phyloP scores from a whole-genome alignment of 2,113 vertebrate genomes.

The Rhea americana region DNA sequence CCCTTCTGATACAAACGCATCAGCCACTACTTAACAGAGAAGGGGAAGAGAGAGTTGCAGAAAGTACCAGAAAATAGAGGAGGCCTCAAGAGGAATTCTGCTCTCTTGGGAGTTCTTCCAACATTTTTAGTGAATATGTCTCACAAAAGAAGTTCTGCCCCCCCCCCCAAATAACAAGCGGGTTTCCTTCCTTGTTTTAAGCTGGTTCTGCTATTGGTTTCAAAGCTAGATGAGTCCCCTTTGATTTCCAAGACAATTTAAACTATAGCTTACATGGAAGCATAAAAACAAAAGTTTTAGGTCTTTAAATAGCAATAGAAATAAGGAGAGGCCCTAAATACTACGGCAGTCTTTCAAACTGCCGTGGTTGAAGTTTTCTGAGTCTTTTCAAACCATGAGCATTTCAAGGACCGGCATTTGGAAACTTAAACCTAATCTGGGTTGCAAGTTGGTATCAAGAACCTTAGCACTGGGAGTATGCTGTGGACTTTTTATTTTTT shows the following conservation, averaged over 20 bases:
- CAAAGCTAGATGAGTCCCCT: background rate
- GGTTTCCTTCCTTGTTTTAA: background rate
- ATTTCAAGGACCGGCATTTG: background rate
- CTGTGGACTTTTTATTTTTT: background rate
- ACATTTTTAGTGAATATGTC: background rate
- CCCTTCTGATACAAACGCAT: background rate
- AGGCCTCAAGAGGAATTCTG: background rate
- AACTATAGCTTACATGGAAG: accelerated
- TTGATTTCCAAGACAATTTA: background rate
- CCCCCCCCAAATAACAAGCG: background rate
- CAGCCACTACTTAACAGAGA: accelerated
- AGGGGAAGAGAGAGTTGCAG: background rate
- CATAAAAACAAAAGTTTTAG: background rate
- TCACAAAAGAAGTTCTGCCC: background rate
- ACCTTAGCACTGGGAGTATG: background rate
- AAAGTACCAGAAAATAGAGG: background rate
- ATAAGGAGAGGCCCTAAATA: no score
- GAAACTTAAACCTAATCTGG: background rate
- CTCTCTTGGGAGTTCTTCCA: background rate
- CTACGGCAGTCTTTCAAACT: no score
- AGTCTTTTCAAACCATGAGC: background rate
- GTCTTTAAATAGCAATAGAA: background rate
- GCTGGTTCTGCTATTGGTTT: background rate
- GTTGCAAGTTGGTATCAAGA: accelerated
- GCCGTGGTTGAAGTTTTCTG: no score